Conservation (phyloP, 2,113 vertebrate genomes). For the Trogon surrucura region DNA sequence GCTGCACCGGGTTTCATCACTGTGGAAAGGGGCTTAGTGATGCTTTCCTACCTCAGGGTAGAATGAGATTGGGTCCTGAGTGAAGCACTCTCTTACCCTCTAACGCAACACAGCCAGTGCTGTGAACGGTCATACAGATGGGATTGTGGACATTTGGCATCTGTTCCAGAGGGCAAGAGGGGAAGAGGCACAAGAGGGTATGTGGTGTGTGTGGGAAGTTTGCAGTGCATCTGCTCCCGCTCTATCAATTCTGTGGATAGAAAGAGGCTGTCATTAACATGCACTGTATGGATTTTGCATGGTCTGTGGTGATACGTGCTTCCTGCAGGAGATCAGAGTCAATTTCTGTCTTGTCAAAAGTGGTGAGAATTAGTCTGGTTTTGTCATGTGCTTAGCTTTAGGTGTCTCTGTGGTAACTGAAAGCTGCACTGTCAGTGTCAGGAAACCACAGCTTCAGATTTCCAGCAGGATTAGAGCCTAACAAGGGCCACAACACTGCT, state of each 20-base stretch:
- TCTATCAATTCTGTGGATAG: neutral
- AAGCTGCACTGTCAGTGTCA: neutral
- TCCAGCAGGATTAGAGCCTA: neutral
- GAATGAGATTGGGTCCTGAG: neutral
- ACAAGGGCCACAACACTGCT: neutral
- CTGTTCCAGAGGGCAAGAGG: neutral
- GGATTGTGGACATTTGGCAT: neutral
- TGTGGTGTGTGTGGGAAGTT: neutral
- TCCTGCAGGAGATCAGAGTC: neutral
- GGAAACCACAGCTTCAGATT: neutral
- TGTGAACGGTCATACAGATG: neutral
- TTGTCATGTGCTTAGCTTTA: neutral
- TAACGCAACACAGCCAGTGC: neutral
- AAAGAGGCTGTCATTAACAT: neutral
- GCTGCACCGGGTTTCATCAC: neutral
- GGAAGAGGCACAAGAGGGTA: neutral
- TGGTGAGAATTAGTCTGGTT: neutral
- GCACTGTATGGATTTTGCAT: slow-evolving; percentile 3
- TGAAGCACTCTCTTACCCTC: neutral
- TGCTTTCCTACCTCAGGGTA: neutral
- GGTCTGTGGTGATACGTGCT: neutral
- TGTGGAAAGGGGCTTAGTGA: neutral
- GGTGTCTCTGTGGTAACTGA: neutral
- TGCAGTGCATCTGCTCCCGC: neutral
- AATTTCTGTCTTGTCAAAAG: slow-evolving; percentile 24